Percentiles rank a stretch among this genome's conserved stretches.
These are phyloP conservation scores for Autographa gamma DNA, from an alignment of 2,888 invertebrate species.

Conservation along the genomic window DNA sequence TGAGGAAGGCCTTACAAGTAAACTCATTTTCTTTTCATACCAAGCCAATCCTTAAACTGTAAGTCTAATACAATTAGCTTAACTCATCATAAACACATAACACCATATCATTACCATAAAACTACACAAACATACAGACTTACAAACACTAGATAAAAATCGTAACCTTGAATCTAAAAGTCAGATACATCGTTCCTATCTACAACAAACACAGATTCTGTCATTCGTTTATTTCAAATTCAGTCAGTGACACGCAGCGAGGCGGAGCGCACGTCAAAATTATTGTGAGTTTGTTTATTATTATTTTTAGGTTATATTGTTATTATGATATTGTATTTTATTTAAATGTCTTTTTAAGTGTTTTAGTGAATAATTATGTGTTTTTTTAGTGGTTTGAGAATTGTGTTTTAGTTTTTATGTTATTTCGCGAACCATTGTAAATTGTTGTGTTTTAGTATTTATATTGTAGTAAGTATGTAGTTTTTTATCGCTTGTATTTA, in stretches of 20 bases:
- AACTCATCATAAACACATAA: background rate
- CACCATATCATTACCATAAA: background rate
- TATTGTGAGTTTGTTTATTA: constrained; percentile 32
- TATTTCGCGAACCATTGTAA: too few relatives aligned
- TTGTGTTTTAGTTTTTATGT: too few relatives aligned
- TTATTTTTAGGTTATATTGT: constrained; percentile 11
- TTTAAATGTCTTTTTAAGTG: background rate
- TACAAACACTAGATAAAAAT: background rate
- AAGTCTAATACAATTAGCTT: too few relatives aligned
- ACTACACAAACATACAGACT: background rate
- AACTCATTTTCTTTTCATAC: too few relatives aligned
- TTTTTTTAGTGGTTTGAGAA: background rate
- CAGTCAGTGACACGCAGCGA: constrained; percentile 25
- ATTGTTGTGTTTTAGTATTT: too few relatives aligned
- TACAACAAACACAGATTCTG: constrained; percentile 50
- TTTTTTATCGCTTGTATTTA: too few relatives aligned
- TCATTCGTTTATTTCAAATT: constrained; percentile 42
- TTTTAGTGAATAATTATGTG: background rate
- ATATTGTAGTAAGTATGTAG: too few relatives aligned
- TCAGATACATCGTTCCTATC: constrained; percentile 40
- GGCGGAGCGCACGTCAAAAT: constrained; percentile 19
- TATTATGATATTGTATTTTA: background rate
- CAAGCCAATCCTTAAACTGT: too few relatives aligned
- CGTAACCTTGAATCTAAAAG: constrained; percentile 35
- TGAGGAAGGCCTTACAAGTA: too few relatives aligned